Evolutionary conservation across 2,113 vertebrate species (phyloP).

Genomic region (Psilopsiagon aymara): DNA sequence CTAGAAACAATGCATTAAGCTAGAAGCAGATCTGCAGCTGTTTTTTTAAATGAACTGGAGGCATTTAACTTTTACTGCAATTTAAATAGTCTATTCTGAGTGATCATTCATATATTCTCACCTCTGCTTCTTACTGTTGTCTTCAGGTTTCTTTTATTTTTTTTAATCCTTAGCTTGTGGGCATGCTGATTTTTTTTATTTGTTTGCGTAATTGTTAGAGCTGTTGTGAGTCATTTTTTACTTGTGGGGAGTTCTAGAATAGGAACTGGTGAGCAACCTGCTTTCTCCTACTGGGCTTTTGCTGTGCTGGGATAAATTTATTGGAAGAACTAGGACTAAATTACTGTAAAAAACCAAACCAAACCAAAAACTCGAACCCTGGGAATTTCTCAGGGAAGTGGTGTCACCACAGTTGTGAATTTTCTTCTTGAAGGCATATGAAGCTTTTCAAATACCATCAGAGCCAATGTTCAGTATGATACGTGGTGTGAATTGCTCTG

Average conservation of each 20-base stretch:
- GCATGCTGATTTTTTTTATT: constrained; percentile 55
- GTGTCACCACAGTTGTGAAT: neutral
- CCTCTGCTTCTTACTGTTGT: constrained; percentile 70
- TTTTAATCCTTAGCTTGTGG: constrained; percentile 33
- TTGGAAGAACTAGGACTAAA: neutral
- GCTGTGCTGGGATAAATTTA: neutral
- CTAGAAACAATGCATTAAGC: constrained; percentile 81
- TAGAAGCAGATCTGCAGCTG: constrained; percentile 87
- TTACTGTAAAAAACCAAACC: neutral
- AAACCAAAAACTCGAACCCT: neutral
- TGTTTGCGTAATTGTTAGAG: constrained; percentile 65
- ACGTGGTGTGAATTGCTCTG: rapidly evolving
- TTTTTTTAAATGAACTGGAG: constrained; percentile 63
- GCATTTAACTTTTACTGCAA: constrained; percentile 78
- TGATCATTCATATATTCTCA: constrained; percentile 60
- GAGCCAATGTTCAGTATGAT: neutral
- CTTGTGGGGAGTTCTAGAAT: constrained; percentile 20
- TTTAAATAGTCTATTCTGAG: constrained; percentile 71
- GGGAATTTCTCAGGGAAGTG: neutral
- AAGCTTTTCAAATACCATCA: neutral
- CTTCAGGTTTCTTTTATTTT: constrained; percentile 16
- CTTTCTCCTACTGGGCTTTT: constrained; percentile 24
- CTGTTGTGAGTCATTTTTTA: constrained; percentile 3
- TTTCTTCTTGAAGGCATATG: neutral
- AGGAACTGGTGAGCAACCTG: constrained; percentile 9